phyloP scores from a whole-genome alignment of 2,888 invertebrate genomes.

The Gibbula magus region DNA sequence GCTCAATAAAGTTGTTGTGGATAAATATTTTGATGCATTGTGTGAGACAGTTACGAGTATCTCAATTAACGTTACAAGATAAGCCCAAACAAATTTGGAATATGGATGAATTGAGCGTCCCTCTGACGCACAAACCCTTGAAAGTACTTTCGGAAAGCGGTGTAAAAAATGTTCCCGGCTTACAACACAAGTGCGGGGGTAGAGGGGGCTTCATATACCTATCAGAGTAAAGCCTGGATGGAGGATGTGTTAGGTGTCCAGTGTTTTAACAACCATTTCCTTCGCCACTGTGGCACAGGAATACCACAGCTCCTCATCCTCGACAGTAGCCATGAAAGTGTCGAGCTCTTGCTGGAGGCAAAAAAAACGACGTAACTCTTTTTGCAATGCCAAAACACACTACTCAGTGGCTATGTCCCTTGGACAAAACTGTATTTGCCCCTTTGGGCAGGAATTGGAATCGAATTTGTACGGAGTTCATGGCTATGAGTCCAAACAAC shows the following conservation, averaged over 20 bases:
- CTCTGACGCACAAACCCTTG: neutral
- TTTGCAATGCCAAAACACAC: neutral
- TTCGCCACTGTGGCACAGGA: slow-evolving; percentile 40
- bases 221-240: slow-evolving; percentile 44
- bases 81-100: neutral
- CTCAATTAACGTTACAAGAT: neutral
- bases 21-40: neutral
- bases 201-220: slow-evolving; percentile 35
- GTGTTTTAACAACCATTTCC: slow-evolving; percentile 29
- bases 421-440: too few relatives aligned
- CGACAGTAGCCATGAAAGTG: neutral
- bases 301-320: slow-evolving; percentile 33
- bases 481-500: too few relatives aligned
- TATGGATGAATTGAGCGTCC: neutral
- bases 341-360: neutral
- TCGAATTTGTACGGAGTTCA: too few relatives aligned
- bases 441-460: too few relatives aligned
- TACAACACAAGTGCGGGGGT: slow-evolving; percentile 32
- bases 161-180: slow-evolving; percentile 35
- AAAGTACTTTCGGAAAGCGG: neutral
- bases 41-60: neutral
- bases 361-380: too few relatives aligned
- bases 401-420: neutral
- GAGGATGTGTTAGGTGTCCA: slow-evolving; percentile 34
- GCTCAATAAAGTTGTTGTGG: neutral